phyloP scores from a whole-genome alignment of 2,797 vertebrate genomes.

The Anguilla obscura region DNA sequence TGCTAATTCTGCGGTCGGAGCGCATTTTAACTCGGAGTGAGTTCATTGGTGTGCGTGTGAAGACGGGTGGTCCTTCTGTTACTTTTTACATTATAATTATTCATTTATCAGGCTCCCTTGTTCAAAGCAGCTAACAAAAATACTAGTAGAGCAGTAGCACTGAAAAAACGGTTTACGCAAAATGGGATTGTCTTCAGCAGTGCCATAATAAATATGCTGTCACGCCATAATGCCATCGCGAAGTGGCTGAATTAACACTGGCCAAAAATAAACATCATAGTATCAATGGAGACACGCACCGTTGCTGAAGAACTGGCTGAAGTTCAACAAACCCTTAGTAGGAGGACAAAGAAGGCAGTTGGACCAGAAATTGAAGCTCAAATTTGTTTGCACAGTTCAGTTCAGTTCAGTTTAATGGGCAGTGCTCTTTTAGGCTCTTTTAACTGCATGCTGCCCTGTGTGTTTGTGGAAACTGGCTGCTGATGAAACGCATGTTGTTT shows the following conservation, averaged over 20 bases:
- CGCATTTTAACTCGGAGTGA: too few species aligned
- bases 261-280: neutral
- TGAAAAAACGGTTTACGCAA: neutral
- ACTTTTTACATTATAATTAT: neutral
- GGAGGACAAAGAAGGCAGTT: neutral
- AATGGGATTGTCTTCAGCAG: neutral
- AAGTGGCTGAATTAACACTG: neutral
- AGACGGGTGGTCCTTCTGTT: too few species aligned
- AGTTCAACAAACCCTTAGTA: neutral
- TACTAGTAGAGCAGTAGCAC: too few species aligned
- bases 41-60: too few species aligned
- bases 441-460: neutral
- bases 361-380: neutral
- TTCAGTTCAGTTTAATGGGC: neutral
- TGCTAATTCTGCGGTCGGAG: too few species aligned
- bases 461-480: neutral
- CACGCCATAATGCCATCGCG: neutral
- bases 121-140: too few species aligned
- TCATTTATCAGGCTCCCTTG: too few species aligned
- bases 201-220: neutral
- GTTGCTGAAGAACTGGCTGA: neutral
- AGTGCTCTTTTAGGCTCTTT: neutral
- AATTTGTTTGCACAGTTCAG: neutral
- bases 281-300: neutral
- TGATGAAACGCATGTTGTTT: constrained; percentile 21